Percentiles rank a stretch among this genome's conserved stretches.
Conservation (phyloP, 2,888 invertebrate genomes). For the Rotaria magnacalcarata region DNA sequence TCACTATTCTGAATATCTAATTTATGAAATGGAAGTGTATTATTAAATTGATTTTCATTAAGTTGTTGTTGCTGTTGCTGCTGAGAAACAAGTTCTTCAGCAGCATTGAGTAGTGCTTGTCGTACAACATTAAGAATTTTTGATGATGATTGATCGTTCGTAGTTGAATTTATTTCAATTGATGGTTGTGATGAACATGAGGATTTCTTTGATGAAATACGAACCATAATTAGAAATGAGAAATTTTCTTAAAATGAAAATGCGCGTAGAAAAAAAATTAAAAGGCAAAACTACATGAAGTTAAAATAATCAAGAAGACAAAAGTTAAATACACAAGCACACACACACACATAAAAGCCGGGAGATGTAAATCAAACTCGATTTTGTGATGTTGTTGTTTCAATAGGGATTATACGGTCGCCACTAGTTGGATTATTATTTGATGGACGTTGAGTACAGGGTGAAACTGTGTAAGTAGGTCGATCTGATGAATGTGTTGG, state of each 20-base stretch:
- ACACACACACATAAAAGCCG: background rate
- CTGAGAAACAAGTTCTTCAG: conserved; percentile 11
- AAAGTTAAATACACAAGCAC: too few relatives aligned
- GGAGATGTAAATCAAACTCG: background rate
- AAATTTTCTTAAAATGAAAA: background rate
- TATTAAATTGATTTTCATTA: too few relatives aligned
- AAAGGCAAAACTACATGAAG: background rate
- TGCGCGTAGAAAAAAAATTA: background rate
- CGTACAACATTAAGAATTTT: conserved; percentile 24
- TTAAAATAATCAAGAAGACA: background rate
- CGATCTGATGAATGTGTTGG: background rate
- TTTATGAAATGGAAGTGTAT: background rate
- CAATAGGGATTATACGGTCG: conserved; percentile 18
- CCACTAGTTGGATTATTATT: background rate
- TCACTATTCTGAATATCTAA: background rate
- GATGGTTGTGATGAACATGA: background rate
- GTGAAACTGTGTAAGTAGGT: background rate
- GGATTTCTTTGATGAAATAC: background rate
- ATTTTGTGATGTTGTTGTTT: background rate
- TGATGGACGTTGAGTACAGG: background rate
- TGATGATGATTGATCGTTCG: background rate
- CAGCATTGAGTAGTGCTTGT: conserved; percentile 6
- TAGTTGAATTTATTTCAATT: background rate
- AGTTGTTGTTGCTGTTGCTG: background rate
- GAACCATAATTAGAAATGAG: conserved; percentile 1